Conservation (phyloP, 2,888 invertebrate genomes). For the Dryadula phaetusa region DNA sequence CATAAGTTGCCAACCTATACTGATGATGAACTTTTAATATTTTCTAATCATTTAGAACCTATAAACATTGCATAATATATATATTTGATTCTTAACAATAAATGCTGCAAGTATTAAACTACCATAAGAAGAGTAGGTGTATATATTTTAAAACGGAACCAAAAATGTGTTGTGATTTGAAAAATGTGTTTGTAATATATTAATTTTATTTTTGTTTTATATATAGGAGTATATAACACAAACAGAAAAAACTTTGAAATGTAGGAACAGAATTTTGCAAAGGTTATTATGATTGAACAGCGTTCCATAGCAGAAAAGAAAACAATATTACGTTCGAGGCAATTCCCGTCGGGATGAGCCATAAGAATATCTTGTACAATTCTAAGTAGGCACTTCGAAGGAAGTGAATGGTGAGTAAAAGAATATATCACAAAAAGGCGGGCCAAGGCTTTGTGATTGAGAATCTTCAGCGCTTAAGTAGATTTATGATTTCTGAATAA, state of each 20-base stretch:
- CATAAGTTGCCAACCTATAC: too few species aligned
- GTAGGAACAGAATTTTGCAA: slow-evolving; percentile 51
- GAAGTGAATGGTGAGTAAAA: slow-evolving; percentile 43
- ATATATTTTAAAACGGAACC: not conserved
- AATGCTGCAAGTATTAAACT: not conserved
- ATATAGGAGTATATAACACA: not conserved
- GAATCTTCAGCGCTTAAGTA: slow-evolving; percentile 39
- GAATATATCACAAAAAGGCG: slow-evolving; percentile 45
- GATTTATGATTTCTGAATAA: slow-evolving; percentile 44
- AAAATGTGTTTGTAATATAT: too few species aligned
- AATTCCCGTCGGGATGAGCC: slow-evolving; percentile 44
- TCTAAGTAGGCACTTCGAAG: slow-evolving; percentile 44
- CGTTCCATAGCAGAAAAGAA: slow-evolving; percentile 43
- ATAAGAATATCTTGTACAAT: slow-evolving; percentile 45
- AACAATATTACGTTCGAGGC: slow-evolving; percentile 44
- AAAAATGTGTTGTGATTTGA: too few species aligned
- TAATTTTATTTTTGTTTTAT: too few species aligned
- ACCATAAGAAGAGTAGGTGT: not conserved
- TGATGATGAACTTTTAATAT: too few species aligned
- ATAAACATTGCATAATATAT: not conserved
- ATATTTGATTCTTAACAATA: not conserved
- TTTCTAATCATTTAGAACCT: too few species aligned
- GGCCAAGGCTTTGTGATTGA: slow-evolving; percentile 43
- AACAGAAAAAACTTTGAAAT: not conserved
- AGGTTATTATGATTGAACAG: slow-evolving; percentile 52